Evolutionary conservation across 2,888 invertebrate genomes (phyloP).

Genomic region (Ephialtes manifestator): DNA sequence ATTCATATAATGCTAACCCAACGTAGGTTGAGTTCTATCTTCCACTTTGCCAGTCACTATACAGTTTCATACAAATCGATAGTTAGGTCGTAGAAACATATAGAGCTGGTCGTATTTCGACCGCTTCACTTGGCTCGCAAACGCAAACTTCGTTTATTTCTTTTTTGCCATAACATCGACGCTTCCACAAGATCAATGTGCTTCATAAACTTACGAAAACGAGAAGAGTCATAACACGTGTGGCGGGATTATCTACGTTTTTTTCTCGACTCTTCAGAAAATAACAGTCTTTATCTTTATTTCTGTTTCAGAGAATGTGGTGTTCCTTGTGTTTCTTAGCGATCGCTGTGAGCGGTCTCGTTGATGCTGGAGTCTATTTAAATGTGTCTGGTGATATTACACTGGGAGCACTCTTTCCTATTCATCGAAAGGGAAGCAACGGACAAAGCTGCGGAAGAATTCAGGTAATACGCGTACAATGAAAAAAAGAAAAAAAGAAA

Average conservation of each 20-base stretch:
- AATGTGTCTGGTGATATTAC: conserved; percentile 85
- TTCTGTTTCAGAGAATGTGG: conserved; percentile 55
- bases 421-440: conserved; percentile 84
- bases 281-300: background rate
- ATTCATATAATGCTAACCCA: background rate
- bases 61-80: conserved; percentile 35
- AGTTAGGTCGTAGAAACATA: conserved; percentile 4
- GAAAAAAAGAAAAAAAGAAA: conserved; percentile 1
- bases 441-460: conserved; percentile 80
- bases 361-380: conserved; percentile 72
- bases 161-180: background rate
- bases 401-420: conserved; percentile 87
- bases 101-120: conserved; percentile 19
- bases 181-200: background rate
- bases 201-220: background rate
- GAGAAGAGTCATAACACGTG: conserved; percentile 4
- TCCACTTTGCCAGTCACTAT: conserved; percentile 13
- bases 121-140: conserved; percentile 16
- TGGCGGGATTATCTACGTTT: background rate
- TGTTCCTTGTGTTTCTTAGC: conserved; percentile 65
- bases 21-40: background rate
- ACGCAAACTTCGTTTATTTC: conserved; percentile 24
- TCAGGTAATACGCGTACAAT: conserved; percentile 75
- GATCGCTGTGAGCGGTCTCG: conserved; percentile 61
- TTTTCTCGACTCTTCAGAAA: background rate